Conservation (phyloP, 2,113 vertebrate species). For the Rafetus swinhoei region DNA sequence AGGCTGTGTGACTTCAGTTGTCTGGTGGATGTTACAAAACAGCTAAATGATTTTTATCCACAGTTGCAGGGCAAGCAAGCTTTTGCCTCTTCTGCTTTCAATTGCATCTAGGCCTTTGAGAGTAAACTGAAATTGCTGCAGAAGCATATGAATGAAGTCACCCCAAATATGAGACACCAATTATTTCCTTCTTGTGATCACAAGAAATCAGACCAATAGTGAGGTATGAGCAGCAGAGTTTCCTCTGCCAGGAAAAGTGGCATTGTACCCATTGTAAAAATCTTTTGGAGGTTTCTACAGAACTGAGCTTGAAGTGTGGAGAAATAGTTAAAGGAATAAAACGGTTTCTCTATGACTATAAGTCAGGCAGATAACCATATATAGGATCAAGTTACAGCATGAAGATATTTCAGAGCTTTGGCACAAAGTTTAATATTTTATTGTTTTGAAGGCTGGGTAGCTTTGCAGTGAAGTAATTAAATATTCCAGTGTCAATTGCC, state of each 20-base stretch:
- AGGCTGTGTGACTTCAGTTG: too few species aligned
- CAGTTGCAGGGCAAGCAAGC: too few species aligned
- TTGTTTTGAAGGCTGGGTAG: slow-evolving; percentile 7
- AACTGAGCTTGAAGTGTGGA: not conserved
- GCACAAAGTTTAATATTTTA: not conserved
- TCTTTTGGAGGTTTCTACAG: not conserved
- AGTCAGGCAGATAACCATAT: not conserved
- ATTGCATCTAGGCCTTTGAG: not conserved
- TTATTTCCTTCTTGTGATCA: not conserved
- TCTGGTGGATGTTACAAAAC: too few species aligned
- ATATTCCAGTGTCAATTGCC: not conserved
- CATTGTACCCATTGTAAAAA: not conserved
- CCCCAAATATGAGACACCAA: not conserved
- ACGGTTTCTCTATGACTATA: not conserved
- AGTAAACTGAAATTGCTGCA: not conserved
- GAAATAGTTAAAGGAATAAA: not conserved
- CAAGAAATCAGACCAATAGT: too few species aligned
- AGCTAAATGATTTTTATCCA: too few species aligned
- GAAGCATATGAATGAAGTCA: not conserved
- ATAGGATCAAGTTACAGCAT: not conserved
- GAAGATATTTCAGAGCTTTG: not conserved
- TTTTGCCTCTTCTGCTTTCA: not conserved
- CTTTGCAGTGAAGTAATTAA: not conserved
- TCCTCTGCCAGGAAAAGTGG: not conserved
- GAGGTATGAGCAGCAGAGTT: not conserved